phyloP scores from a whole-genome alignment of 2,113 vertebrate genomes.

The Xyrauchen texanus region DNA sequence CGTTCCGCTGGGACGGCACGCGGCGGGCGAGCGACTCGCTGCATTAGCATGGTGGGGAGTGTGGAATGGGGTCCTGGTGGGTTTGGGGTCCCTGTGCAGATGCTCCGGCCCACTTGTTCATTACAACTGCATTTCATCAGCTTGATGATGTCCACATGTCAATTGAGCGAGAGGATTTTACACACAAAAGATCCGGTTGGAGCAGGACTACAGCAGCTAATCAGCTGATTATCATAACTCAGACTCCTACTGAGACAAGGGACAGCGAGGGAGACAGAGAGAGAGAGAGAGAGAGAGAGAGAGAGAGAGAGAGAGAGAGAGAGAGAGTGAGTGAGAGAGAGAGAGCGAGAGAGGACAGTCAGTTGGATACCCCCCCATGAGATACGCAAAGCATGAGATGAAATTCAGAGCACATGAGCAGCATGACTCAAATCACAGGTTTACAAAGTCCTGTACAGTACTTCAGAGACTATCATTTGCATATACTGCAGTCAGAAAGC shows the following conservation, averaged over 20 bases:
- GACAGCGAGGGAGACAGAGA: neutral
- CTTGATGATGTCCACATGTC: slow-evolving; percentile 99
- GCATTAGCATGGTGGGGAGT: slow-evolving; percentile 99
- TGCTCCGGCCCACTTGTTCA: slow-evolving; percentile 98
- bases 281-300: slow-evolving; percentile 23
- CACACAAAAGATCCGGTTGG: slow-evolving; percentile 99
- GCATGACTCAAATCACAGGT: too few species aligned
- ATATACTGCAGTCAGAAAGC: too few species aligned
- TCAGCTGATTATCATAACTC: slow-evolving; percentile 99
- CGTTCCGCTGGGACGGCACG: slow-evolving; percentile 89
- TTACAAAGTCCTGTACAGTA: too few species aligned
- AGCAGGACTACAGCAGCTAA: slow-evolving; percentile 98
- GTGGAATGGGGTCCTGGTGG: slow-evolving; percentile 94
- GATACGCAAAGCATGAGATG: too few species aligned
- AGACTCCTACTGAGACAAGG: slow-evolving; percentile 70
- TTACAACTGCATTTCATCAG: slow-evolving; percentile 99
- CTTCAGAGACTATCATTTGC: too few species aligned
- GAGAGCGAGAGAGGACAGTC: slow-evolving; percentile 64
- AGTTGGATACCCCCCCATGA: slow-evolving; percentile 38
- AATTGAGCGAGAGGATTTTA: slow-evolving; percentile 99
- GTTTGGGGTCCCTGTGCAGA: slow-evolving; percentile 92
- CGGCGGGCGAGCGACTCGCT: slow-evolving; percentile 98
- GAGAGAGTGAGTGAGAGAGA: too few species aligned
- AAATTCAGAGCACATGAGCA: too few species aligned
- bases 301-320: slow-evolving; percentile 27